These are phyloP conservation scores for Dendrocopos noguchii DNA, from an alignment of 2,113 vertebrate species.

Conservation along the genomic window DNA sequence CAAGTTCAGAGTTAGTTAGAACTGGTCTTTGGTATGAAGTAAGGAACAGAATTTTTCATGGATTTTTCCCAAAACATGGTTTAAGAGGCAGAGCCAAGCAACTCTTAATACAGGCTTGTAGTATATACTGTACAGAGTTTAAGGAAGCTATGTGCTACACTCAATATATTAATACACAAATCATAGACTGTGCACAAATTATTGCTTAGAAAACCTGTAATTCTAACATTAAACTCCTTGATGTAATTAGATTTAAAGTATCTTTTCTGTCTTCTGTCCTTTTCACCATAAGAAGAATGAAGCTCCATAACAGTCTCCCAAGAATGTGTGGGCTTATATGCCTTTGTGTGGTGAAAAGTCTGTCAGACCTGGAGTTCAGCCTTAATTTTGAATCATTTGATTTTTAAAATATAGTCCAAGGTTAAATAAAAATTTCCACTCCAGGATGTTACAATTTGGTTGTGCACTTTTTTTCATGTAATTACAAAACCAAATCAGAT, in stretches of 20 bases:
- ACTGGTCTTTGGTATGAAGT: neutral
- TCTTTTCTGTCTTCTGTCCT: neutral
- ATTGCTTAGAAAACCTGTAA: neutral
- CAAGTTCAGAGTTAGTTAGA: neutral
- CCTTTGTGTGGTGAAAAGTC: neutral
- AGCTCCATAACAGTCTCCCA: neutral
- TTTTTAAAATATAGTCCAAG: neutral
- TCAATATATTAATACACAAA: neutral
- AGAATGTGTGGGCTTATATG: neutral
- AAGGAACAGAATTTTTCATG: neutral
- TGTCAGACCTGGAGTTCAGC: conserved; percentile 29
- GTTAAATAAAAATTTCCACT: conserved; percentile 25
- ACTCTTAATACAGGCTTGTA: conserved; percentile 5
- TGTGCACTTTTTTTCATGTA: neutral
- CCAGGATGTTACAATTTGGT: neutral
- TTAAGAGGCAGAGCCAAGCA: conserved; percentile 29
- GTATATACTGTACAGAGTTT: neutral
- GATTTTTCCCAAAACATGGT: neutral
- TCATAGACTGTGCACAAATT: neutral
- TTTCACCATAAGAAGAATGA: neutral
- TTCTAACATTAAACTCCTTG: neutral
- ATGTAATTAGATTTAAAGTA: neutral
- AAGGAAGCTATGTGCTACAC: neutral
- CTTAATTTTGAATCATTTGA: conserved; percentile 21
- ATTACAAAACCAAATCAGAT: neutral